These are phyloP conservation scores for Cryptoleucopteryx plumbea DNA, from an alignment of 2,113 vertebrate genomes.

Conservation along the genomic window DNA sequence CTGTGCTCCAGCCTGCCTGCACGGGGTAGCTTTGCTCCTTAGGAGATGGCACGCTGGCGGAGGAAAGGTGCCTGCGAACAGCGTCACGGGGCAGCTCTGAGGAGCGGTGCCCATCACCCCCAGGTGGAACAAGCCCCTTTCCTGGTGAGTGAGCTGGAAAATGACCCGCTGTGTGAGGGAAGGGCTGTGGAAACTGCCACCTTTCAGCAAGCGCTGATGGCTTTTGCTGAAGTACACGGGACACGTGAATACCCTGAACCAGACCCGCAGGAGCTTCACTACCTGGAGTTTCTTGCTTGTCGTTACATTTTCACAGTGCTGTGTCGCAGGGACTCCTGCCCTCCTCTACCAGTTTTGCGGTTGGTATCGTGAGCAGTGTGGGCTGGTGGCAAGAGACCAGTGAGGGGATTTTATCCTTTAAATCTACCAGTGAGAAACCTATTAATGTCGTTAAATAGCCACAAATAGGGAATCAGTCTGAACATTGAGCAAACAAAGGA, in stretches of 20 bases:
- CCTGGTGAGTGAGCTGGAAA: neutral
- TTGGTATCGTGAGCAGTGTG: neutral
- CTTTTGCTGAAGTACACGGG: neutral
- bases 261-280: neutral
- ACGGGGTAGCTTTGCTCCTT: accelerated
- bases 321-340: neutral
- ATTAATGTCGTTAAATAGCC: neutral
- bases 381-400: neutral
- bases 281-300: neutral
- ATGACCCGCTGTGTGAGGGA: neutral
- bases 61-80: neutral
- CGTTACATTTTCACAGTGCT: neutral
- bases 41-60: neutral
- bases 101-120: neutral
- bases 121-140: neutral
- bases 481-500: neutral
- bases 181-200: neutral
- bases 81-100: neutral
- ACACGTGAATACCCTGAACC: neutral
- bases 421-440: neutral
- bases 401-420: neutral
- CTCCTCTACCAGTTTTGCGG: neutral
- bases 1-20: neutral
- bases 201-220: neutral
- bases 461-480: neutral